A percentile compares a stretch with the other conserved stretches of the same genome.
Conservation (phyloP, 1,140 invertebrate genomes). For the Periplaneta americana region DNA sequence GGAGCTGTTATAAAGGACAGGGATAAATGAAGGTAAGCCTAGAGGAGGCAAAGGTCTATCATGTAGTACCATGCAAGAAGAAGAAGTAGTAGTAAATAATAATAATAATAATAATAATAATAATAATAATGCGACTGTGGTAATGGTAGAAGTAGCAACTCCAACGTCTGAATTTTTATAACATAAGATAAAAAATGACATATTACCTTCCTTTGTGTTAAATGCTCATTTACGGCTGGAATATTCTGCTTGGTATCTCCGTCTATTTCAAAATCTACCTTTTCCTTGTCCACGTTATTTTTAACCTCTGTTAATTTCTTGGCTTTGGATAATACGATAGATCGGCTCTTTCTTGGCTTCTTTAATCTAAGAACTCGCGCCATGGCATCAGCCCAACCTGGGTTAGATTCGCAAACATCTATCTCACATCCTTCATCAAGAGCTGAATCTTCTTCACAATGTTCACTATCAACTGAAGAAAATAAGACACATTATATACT, state of each 20-base stretch:
- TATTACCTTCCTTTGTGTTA: not conserved
- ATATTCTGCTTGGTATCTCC: conserved; percentile 34
- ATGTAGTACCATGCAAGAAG: no score
- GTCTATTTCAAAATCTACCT: conserved; percentile 10
- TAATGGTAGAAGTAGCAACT: no score
- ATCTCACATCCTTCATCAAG: not conserved
- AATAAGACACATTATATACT: no score
- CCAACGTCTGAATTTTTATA: no score
- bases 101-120: no score
- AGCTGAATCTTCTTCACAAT: not conserved
- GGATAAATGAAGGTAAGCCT: no score
- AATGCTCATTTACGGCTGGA: not conserved
- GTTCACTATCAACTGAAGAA: no score
- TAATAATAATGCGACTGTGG: no score
- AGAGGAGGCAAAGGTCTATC: no score
- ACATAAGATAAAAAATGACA: no score
- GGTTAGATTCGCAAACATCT: not conserved
- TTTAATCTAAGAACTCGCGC: not conserved
- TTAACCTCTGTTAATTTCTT: conserved; percentile 55
- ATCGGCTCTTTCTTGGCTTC: not conserved
- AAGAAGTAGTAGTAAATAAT: no score
- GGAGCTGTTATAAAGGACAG: no score
- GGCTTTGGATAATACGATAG: conserved; percentile 49
- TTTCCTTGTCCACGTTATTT: conserved; percentile 30
- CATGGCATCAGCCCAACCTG: not conserved